Percentiles rank a stretch among this genome's conserved stretches.
These are phyloP conservation scores for Neopipo cinnamomea DNA, from an alignment of 2,113 vertebrate genomes.

Conservation along the genomic window DNA sequence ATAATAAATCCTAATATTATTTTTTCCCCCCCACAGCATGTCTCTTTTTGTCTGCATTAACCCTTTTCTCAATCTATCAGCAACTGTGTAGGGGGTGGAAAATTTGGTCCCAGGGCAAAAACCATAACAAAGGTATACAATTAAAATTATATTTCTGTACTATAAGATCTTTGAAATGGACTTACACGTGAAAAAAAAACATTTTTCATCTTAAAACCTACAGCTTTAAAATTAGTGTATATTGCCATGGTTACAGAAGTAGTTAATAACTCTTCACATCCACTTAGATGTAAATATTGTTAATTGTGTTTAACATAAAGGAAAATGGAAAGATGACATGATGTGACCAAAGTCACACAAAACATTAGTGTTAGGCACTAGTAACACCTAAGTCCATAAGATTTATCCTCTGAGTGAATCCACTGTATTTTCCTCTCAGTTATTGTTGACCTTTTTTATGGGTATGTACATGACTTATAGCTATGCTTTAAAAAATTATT, in stretches of 20 bases:
- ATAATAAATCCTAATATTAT: too few species aligned
- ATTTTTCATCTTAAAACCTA: neutral
- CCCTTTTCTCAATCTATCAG: too few species aligned
- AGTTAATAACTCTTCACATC: neutral
- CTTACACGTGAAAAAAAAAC: neutral
- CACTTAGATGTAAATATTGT: neutral
- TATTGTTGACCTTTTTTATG: neutral
- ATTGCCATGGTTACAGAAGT: neutral
- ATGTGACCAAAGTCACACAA: neutral
- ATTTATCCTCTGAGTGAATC: neutral
- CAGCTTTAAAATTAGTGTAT: neutral
- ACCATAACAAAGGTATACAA: neutral
- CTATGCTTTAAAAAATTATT: neutral
- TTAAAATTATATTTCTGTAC: neutral
- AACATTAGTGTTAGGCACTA: neutral
- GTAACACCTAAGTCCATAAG: neutral
- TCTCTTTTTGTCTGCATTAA: too few species aligned
- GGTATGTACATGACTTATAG: neutral
- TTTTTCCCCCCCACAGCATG: too few species aligned
- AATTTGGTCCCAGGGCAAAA: too few species aligned
- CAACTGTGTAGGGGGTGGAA: too few species aligned
- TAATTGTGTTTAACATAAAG: neutral
- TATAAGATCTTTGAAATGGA: neutral
- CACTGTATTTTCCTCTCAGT: neutral
- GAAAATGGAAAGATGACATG: neutral